Evolutionary conservation across 2,888 invertebrate genomes (phyloP).

Genomic region (Epinotia nisella): DNA sequence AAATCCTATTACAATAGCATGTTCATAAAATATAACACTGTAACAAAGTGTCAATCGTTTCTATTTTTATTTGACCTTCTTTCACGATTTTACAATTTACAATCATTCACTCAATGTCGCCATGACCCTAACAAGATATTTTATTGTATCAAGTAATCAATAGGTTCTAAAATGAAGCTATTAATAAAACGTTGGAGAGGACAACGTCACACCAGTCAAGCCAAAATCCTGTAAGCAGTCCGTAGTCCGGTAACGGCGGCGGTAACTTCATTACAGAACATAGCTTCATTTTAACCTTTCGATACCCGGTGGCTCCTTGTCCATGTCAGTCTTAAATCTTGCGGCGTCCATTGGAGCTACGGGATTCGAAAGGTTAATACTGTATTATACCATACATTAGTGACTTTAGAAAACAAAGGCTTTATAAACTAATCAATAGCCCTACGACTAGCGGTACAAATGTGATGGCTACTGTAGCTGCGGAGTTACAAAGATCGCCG

Average conservation of each 20-base stretch:
- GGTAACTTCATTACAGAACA: background rate
- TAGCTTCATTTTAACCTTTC: no score
- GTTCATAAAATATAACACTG: background rate
- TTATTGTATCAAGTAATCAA: background rate
- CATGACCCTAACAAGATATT: background rate
- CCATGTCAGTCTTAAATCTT: no score
- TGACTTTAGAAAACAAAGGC: no score
- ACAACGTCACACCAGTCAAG: no score
- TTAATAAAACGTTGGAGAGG: no score
- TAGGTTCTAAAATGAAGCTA: no score
- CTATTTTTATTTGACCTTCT: background rate
- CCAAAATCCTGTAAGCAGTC: no score
- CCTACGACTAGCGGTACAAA: slow-evolving; percentile 49
- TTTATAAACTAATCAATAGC: slow-evolving; percentile 43
- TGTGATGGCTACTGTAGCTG: slow-evolving; percentile 50
- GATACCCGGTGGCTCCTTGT: no score
- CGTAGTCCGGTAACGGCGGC: no score
- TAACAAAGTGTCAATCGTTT: background rate
- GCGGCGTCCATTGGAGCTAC: no score
- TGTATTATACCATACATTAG: no score
- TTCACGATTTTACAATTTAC: background rate
- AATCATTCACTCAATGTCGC: background rate
- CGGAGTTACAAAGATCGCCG: slow-evolving; percentile 64
- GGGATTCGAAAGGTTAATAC: no score
- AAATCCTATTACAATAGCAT: slow-evolving; percentile 15